phyloP scores from a whole-genome alignment of 2,888 invertebrate species.

The Heliconius hortense region DNA sequence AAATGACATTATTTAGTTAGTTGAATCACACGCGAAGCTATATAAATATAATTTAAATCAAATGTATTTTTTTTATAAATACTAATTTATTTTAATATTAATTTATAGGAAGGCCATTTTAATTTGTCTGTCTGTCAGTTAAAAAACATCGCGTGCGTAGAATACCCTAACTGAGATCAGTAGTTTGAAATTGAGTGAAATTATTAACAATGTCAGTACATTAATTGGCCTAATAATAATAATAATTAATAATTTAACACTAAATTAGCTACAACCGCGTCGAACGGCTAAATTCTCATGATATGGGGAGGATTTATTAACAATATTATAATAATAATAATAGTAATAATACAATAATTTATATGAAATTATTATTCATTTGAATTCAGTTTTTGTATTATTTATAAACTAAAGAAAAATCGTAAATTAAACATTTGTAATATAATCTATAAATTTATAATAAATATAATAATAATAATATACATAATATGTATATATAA shows the following conservation, averaged over 20 bases:
- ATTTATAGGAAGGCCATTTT: neutral
- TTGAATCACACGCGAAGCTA: constrained; percentile 24
- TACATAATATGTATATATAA: neutral
- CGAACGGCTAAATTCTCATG: constrained; percentile 29
- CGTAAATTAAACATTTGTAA: neutral
- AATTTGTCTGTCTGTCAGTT: neutral
- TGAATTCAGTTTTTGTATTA: neutral
- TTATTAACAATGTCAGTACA: constrained; percentile 42
- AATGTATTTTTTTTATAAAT: neutral
- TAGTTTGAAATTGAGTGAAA: constrained; percentile 49
- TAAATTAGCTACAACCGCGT: constrained; percentile 36
- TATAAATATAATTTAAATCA: neutral
- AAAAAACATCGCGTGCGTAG: constrained; percentile 26
- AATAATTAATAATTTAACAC: constrained; percentile 32
- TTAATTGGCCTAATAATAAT: constrained; percentile 36
- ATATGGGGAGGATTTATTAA: constrained; percentile 21
- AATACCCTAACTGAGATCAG: constrained; percentile 55
- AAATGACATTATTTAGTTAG: constrained; percentile 34
- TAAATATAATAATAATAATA: neutral
- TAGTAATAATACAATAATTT: neutral
- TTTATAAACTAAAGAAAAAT: neutral
- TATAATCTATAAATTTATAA: neutral
- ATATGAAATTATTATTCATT: neutral
- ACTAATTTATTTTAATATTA: neutral
- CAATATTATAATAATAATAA: constrained; percentile 4